Conservation (phyloP, 1,140 invertebrate genomes). For the Neomicropteryx cornuta region DNA sequence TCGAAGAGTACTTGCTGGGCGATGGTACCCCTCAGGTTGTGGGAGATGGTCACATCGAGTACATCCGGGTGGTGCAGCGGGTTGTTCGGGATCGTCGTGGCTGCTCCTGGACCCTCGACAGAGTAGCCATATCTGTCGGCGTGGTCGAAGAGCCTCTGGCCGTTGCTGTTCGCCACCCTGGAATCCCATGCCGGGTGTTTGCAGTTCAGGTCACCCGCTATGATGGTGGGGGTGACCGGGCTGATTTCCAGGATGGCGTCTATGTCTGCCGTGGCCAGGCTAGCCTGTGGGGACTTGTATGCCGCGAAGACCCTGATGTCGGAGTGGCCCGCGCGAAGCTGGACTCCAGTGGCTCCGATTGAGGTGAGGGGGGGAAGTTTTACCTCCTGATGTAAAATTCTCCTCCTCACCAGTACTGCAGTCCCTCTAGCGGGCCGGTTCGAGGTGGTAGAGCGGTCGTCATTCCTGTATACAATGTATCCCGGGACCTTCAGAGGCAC, state of each 20-base stretch:
- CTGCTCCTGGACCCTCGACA: neutral
- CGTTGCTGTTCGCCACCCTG: neutral
- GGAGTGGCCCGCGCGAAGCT: too few species aligned
- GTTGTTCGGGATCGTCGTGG: neutral
- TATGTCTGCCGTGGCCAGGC: neutral
- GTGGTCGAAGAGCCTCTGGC: neutral
- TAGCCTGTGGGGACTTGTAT: neutral
- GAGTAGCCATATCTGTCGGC: neutral
- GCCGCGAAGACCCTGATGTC: too few species aligned
- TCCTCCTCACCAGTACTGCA: too few species aligned
- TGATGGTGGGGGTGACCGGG: neutral
- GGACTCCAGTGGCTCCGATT: too few species aligned
- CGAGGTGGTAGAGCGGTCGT: too few species aligned
- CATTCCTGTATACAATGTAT: too few species aligned
- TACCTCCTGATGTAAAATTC: too few species aligned
- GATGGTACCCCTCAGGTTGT: slow-evolving; percentile 1
- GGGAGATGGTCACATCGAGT: neutral
- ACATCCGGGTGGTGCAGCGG: slow-evolving; percentile 1
- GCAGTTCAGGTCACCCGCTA: slow-evolving; percentile 1
- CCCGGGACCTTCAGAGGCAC: too few species aligned
- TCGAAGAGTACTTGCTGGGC: neutral
- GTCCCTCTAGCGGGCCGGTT: too few species aligned
- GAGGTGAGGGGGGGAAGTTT: too few species aligned
- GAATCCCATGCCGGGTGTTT: slow-evolving; percentile 2
- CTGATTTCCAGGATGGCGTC: neutral